Conservation (phyloP, 2,888 invertebrate genomes). For the Phymatocera aterrima region DNA sequence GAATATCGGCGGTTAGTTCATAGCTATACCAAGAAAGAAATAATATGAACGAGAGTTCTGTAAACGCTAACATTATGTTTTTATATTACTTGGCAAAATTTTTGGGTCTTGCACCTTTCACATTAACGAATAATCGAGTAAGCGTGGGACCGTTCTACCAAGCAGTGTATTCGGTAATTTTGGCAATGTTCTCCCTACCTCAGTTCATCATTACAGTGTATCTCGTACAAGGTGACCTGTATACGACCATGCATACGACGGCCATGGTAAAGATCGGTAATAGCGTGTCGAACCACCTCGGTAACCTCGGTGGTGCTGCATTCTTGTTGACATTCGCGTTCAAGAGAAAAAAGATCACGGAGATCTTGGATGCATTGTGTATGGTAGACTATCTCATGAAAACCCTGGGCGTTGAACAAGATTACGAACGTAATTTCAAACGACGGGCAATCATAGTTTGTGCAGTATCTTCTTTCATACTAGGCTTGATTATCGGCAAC, state of each 20-base stretch:
- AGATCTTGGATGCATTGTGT: not conserved
- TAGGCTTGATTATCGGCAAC: not conserved
- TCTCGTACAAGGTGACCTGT: not conserved
- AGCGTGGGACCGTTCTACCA: not conserved
- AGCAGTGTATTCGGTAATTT: not conserved
- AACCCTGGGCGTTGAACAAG: not conserved
- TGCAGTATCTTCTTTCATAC: not conserved
- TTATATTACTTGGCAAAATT: not conserved
- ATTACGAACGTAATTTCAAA: constrained; percentile 14
- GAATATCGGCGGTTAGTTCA: not conserved
- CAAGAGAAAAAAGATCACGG: constrained; percentile 1
- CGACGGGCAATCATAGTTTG: not conserved
- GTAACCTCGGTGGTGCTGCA: not conserved
- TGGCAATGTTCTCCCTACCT: not conserved
- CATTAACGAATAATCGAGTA: not conserved
- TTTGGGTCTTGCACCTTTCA: not conserved
- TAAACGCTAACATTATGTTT: not conserved
- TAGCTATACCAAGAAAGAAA: too few species aligned
- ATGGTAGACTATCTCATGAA: not conserved
- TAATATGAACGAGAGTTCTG: too few species aligned
- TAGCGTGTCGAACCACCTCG: not conserved
- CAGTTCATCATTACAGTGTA: not conserved
- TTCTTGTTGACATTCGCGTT: not conserved
- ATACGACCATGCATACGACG: not conserved
- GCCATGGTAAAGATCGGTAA: not conserved